Percentiles rank a stretch among this genome's conserved stretches.
Conservation (phyloP, 2,797 vertebrate genomes). For the Dipus sagitta region DNA sequence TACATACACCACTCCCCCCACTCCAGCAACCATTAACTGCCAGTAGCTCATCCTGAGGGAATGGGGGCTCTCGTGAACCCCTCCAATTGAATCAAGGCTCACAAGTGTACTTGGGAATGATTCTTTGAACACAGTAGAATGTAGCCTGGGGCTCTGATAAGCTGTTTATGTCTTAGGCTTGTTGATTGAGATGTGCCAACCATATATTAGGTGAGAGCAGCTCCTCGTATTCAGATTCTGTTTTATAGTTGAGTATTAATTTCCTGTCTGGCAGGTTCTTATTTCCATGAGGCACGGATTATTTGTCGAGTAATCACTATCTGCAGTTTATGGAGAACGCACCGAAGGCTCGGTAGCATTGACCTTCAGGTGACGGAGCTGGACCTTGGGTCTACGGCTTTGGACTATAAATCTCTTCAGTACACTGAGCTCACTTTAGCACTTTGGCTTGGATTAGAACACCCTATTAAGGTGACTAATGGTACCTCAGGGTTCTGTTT, state of each 20-base stretch:
- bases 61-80: too few relatives aligned
- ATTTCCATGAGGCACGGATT: slow-evolving; percentile 3
- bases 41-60: too few relatives aligned
- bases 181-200: not conserved
- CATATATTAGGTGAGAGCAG: not conserved
- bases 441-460: slow-evolving; percentile 55
- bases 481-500: slow-evolving; percentile 41
- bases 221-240: not conserved
- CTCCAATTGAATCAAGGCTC: not conserved
- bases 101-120: not conserved
- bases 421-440: not conserved
- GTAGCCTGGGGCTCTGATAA: slow-evolving; percentile 4
- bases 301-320: not conserved
- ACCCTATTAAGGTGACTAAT: slow-evolving; percentile 32
- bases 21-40: too few relatives aligned
- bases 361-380: not conserved
- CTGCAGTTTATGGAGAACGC: slow-evolving; percentile 29
- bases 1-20: too few relatives aligned
- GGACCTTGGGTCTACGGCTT: not conserved
- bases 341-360: not conserved
- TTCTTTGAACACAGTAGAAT: not conserved
- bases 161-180: slow-evolving; percentile 9
- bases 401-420: not conserved
- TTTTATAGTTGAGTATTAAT: slow-evolving; percentile 37
- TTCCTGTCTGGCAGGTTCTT: slow-evolving; percentile 6